Evolutionary conservation across 2,113 vertebrate genomes (phyloP), one percentile per base, ranked within the genome.

Genomic region (Neodontobutis hainanensis): DNA sequence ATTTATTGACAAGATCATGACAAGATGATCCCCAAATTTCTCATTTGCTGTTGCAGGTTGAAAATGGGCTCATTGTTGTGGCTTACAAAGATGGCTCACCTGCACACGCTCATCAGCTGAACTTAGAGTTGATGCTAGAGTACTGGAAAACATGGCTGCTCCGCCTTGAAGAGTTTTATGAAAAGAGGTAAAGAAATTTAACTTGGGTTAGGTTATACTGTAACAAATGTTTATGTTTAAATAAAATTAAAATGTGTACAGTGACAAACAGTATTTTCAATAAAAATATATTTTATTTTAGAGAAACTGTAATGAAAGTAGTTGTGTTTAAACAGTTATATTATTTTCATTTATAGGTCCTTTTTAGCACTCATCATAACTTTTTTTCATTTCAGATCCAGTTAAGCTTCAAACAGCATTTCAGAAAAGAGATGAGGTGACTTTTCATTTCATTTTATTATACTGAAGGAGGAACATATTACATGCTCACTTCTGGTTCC

Each of bases 21-120:
- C 35, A 8, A 55, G 12, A 36, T 14, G 52, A 35, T 12, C 38
- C 7, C 34, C 35, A n/a, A 55, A 55, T 55, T 3, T 55, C 2
- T 36, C 2, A n/a, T 38, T 55, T 36, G 4, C 14, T 12, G 15
- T 53, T 47, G 9, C 80, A 99, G 96, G 95, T 98, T 67, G 86
- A 87, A 50, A 93, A 91, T 60, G 96, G 96, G n/a, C 92, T 99
- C 56, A 92, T 98, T 12, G 97, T 98, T 32, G 92, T 99, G 5
- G 95, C 95, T 38, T 99, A 99, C 75, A 98, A 96, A 81, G 92
- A 99, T 0, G 97, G 97, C 5, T 94, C 93, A 4, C 95, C 95
- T 0, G 97, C 94, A 0, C 95, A 99, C 0, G 68, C 93, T 0
- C 97, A 98, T 68, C 88, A 93, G 83, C 86, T 99, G 89, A 90